These are phyloP conservation scores for Darevskia nairensis DNA, from an alignment of 2,797 vertebrate genomes.

Conservation along the genomic window DNA sequence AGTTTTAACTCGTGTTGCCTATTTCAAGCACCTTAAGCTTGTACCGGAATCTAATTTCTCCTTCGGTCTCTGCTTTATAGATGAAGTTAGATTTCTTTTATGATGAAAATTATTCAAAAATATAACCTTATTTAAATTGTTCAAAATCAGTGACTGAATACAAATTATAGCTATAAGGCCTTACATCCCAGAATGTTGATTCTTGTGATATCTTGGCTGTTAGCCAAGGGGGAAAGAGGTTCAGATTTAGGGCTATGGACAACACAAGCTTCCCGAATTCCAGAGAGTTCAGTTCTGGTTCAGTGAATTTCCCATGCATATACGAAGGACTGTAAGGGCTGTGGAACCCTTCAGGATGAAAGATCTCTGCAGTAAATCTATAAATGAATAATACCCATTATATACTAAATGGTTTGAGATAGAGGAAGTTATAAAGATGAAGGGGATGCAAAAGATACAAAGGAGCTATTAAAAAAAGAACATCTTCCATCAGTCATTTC, in stretches of 20 bases:
- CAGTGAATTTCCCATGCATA: background rate
- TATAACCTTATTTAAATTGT: constrained; percentile 23
- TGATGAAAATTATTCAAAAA: constrained; percentile 37
- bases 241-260: background rate
- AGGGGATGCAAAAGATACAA: constrained; percentile 20
- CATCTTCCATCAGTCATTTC: constrained; percentile 21
- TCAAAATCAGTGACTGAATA: constrained; percentile 24
- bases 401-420: constrained; percentile 1
- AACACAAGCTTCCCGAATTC: background rate
- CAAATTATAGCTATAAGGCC: constrained; percentile 39
- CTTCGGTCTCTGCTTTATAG: background rate
- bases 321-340: background rate
- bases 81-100: constrained; percentile 33
- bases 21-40: background rate
- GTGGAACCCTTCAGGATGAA: constrained; percentile 24
- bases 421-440: constrained; percentile 21
- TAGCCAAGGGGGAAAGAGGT: background rate
- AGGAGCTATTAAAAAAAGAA: constrained; percentile 30
- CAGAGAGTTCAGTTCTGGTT: background rate
- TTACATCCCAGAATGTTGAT: constrained; percentile 17
- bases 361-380: constrained; percentile 23
- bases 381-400: background rate
- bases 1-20: background rate
- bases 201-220: constrained; percentile 16
- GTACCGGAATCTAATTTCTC: background rate